Conservation (phyloP, 1,140 invertebrate genomes). For the Platorchestia sp. region DNA sequence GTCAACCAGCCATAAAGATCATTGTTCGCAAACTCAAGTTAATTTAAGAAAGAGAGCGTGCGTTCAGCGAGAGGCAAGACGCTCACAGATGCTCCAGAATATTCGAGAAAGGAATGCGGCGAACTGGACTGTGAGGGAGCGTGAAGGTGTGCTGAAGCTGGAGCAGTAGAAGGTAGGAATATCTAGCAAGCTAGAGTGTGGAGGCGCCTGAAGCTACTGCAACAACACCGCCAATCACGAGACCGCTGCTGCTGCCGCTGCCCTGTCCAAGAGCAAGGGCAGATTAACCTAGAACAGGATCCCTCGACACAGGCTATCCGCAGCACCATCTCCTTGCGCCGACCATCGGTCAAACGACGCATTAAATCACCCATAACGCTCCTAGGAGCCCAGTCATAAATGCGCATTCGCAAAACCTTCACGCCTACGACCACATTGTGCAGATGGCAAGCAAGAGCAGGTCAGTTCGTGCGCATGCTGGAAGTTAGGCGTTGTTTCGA, state of each 20-base stretch:
- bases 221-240: slow-evolving; percentile 52
- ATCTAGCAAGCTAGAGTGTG: slow-evolving; percentile 31
- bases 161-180: slow-evolving; percentile 29
- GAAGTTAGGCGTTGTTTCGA: slow-evolving; percentile 51
- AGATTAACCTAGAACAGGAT: slow-evolving; percentile 55
- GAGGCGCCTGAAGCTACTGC: slow-evolving; percentile 44
- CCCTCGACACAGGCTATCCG: slow-evolving; percentile 39
- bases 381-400: neutral
- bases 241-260: slow-evolving; percentile 36
- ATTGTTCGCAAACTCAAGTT: neutral
- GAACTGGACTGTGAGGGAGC: neutral
- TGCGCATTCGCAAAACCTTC: slow-evolving; percentile 22
- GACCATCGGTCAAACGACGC: slow-evolving; percentile 48
- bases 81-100: neutral
- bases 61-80: neutral
- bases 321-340: slow-evolving; percentile 9
- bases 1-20: neutral
- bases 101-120: neutral
- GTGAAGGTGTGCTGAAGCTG: slow-evolving; percentile 23
- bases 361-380: slow-evolving; percentile 36
- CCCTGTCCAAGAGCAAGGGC: slow-evolving; percentile 55
- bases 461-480: neutral
- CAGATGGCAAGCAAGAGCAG: neutral
- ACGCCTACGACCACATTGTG: neutral
- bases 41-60: neutral